Base-by-base conservation (phyloP, 2,113 vertebrate genomes). In the Maccullochella peelii region DNA sequence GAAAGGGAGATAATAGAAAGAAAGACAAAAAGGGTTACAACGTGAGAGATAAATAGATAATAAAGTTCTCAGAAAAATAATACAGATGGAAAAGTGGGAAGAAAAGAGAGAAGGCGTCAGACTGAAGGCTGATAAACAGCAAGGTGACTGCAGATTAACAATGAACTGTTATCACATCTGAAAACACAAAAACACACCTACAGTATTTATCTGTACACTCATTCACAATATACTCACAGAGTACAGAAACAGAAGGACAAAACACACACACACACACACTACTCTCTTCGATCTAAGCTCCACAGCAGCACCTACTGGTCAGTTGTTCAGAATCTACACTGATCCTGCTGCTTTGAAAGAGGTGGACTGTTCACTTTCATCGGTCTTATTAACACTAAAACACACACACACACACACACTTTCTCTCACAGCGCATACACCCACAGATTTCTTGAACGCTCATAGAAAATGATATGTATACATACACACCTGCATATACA, bases 251-350 rank as follows among this genome's bases (percentile, higher is more conserved):
- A 88, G 63, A 74, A 73, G 73, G 59, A 68, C 25, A 30, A 25
- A 15, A 57, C 33, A 66, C 21, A 20, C 11, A 18, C 15, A 33
- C 63, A 9, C 57, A 33, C 30, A n/a, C 8, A 38, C 47, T 2
- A 27, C 33, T 50, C 27, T 1, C 8, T 52, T 71, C 40, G 23
- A 73, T 73, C 52, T 62, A 6, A 87, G 85, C 82, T 76, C 84
- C 86, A 90, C 89, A 93, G 91, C 92, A 89, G 80, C 93, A 87
- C 91, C 91, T 91, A 78, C 87, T 91, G 92, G 92, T 38, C 42
- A 18, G 33, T 36, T 7, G 11, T 20, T 44, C 71, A 47, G 38
- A 52, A 27, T 61, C 57, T 4, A 15, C 68, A 36, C 27, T 54
- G 30, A 65, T 50, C 61, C 67, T 38, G 40, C 76, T 33, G 76